Evolutionary conservation across 2,113 vertebrate genomes (phyloP), one percentile per base, ranked within the genome.

Genomic region (Stegostoma tigrinum): DNA sequence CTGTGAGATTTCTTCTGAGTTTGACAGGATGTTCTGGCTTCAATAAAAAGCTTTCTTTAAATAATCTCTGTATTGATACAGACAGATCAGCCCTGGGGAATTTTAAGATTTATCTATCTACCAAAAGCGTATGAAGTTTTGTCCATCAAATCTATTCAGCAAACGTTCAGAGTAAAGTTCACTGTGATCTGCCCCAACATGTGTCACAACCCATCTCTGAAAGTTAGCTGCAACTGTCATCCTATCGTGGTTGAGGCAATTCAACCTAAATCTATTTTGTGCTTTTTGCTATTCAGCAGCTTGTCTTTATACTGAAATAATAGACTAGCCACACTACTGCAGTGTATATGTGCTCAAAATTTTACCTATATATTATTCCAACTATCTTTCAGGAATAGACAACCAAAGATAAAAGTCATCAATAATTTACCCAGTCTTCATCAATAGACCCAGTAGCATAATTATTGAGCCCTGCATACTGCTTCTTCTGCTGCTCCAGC

Each of bases 351-450:
- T 78, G 8, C 30, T 10, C n/a, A 83, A 83, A 83, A 83, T 5
- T n/a, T 42, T 42, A 83, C 34, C 19, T 38, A n/a, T 15, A 89
- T 61, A 52, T 55, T 27, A 27, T 34, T 89, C 27, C 24, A 89
- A 30, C 34, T n/a, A 66, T 66, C 15, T 66, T 91, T 91, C 89
- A 38, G 89, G 55, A 90, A 91, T 66, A 91, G 34, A 34, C 7
- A 91, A 61, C 14, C 14, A 61, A 91, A 34, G 52, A 27, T 38
- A 91, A 19, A 91, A 83, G 38, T 21, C 55, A 72, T 2, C 67
- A 45, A 24, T 87, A 93, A 95, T 98, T 97, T 97, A 99, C 99
- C 99, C 99, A 99, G 96, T 99, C 98, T 97, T 99, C 99, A 96
- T 98, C 97, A 96, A 99, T 96, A 0, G 98, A 97, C 94, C 98